Percentiles rank a stretch among this genome's conserved stretches.
Evolutionary conservation across 2,888 invertebrate species (phyloP).

Genomic region (Argynnis bischoffii): DNA sequence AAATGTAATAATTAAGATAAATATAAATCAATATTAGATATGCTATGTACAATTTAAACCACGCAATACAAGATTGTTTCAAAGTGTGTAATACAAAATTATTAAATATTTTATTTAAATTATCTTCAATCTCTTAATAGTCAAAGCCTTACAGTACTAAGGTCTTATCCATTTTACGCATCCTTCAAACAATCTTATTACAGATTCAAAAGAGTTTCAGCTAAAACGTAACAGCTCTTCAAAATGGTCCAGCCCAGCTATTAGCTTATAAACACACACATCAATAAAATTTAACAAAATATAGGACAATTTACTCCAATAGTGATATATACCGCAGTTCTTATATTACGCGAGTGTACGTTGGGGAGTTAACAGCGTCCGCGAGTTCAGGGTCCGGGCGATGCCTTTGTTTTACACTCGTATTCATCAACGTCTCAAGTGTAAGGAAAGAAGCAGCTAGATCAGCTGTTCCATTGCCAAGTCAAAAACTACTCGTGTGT

Average conservation of each 20-base stretch:
- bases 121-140: background rate
- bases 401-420: conserved; percentile 41
- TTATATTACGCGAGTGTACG: conserved; percentile 67
- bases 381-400: conserved; percentile 47
- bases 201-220: conserved; percentile 16
- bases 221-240: conserved; percentile 15
- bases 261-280: conserved; percentile 72
- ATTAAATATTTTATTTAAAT: background rate
- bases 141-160: background rate
- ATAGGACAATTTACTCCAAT: conserved; percentile 74
- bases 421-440: conserved; percentile 12
- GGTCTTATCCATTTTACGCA: conserved; percentile 10
- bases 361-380: conserved; percentile 75
- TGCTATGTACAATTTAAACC: conserved; percentile 26
- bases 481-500: background rate
- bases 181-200: conserved; percentile 20
- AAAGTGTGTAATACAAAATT: conserved; percentile 6
- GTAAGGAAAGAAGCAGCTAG: background rate
- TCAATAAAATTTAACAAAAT: conserved; percentile 80
- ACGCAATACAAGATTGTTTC: conserved; percentile 17
- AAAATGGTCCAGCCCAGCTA: conserved; percentile 56
- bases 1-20: background rate
- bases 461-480: background rate
- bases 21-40: conserved; percentile 16
- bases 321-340: conserved; percentile 71